Evolutionary conservation across 2,797 vertebrate genomes (phyloP).

Genomic region (Characodon lateralis): DNA sequence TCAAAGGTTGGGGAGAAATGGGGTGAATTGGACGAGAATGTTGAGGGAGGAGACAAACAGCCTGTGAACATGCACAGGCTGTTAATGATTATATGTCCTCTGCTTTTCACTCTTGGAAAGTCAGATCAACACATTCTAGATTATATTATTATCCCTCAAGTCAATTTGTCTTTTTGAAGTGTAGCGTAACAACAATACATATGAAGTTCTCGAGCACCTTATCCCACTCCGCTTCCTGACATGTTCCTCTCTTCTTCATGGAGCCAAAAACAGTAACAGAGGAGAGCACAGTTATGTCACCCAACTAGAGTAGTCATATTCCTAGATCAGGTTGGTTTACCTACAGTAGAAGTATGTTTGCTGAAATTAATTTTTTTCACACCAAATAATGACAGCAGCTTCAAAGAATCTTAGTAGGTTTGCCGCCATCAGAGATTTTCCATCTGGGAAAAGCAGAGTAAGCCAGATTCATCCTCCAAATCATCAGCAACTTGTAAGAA

Average conservation of each 20-base stretch:
- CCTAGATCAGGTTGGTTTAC: neutral
- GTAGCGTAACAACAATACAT: neutral
- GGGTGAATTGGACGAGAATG: conserved; percentile 48
- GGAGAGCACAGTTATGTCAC: neutral
- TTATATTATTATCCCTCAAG: neutral
- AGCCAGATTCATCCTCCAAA: neutral
- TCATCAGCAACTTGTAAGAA: neutral
- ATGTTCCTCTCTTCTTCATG: neutral
- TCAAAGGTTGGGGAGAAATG: conserved; percentile 57
- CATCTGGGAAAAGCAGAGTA: neutral
- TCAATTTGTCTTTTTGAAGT: neutral
- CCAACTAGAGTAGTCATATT: neutral
- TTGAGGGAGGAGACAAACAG: conserved; percentile 42
- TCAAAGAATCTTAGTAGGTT: neutral
- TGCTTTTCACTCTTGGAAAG: neutral
- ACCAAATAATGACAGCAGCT: neutral
- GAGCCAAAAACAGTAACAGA: neutral
- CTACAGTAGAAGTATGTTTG: neutral
- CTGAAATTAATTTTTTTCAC: neutral
- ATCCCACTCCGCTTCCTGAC: neutral
- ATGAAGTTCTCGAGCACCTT: neutral
- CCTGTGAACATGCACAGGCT: neutral
- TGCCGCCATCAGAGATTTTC: neutral
- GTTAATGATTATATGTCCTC: conserved; percentile 13
- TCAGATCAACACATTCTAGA: neutral